Conservation (phyloP, 2,113 vertebrate genomes). For the Vanacampus margaritifer region DNA sequence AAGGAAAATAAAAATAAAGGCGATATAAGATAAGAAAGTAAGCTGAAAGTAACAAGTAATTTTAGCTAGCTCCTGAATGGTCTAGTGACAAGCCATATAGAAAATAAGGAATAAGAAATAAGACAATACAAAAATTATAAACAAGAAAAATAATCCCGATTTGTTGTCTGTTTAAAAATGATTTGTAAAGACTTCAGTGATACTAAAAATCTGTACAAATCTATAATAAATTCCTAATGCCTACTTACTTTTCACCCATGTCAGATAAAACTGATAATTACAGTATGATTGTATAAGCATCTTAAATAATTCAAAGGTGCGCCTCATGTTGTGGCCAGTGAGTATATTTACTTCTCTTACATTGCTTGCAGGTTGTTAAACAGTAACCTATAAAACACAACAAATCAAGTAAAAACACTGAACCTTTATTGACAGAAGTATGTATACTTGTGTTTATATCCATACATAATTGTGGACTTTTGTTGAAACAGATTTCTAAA, state of each 20-base stretch:
- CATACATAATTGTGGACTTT: conserved; percentile 68
- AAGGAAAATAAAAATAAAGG: too few relatives aligned
- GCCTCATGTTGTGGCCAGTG: background rate
- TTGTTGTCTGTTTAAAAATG: too few relatives aligned
- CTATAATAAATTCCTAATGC: too few relatives aligned
- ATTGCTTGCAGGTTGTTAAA: background rate
- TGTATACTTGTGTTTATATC: conserved; percentile 76
- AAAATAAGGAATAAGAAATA: too few relatives aligned
- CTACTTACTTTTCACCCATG: background rate
- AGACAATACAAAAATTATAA: too few relatives aligned
- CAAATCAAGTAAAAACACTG: conserved; percentile 66
- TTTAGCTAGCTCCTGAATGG: too few relatives aligned
- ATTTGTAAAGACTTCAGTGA: too few relatives aligned
- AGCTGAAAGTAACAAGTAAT: too few relatives aligned
- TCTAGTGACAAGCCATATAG: too few relatives aligned
- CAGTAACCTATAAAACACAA: conserved; percentile 10
- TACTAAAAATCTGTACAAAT: too few relatives aligned
- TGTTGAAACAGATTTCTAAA: conserved; percentile 64
- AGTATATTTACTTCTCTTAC: background rate
- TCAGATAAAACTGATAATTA: background rate
- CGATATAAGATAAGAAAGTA: too few relatives aligned
- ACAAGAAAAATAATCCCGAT: too few relatives aligned
- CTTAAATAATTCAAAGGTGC: background rate
- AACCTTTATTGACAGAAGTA: conserved; percentile 95
- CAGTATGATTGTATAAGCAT: background rate